Conservation (phyloP, 2,888 invertebrate species). For the Volucella inanis region DNA sequence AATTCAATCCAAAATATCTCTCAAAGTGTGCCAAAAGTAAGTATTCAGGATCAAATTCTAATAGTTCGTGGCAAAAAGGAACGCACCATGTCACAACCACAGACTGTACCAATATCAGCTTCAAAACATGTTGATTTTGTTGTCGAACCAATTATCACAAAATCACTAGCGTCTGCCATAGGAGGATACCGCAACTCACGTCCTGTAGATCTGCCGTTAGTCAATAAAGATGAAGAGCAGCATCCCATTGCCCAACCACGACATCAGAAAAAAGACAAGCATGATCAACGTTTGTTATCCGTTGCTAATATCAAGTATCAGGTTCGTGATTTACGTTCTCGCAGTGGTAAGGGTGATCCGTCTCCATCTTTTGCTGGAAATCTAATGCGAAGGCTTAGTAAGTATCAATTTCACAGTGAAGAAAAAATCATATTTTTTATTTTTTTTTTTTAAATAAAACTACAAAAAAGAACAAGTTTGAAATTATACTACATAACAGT, state of each 20-base stretch:
- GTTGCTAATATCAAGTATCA: slow-evolving; percentile 90
- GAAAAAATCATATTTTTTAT: slow-evolving; percentile 18
- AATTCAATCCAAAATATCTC: slow-evolving; percentile 76
- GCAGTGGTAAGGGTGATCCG: slow-evolving; percentile 80
- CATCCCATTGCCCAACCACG: slow-evolving; percentile 85
- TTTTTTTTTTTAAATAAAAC: background rate
- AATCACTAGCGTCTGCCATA: slow-evolving; percentile 77
- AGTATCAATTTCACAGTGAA: slow-evolving; percentile 85
- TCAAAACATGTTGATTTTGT: slow-evolving; percentile 81
- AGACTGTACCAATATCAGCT: slow-evolving; percentile 74
- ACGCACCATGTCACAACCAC: slow-evolving; percentile 77
- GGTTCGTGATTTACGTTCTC: slow-evolving; percentile 82
- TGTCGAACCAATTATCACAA: slow-evolving; percentile 77
- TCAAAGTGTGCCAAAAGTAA: slow-evolving; percentile 71
- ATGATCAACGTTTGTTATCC: slow-evolving; percentile 89
- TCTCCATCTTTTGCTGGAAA: slow-evolving; percentile 87
- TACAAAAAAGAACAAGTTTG: slow-evolving; percentile 28
- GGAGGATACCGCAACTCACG: slow-evolving; percentile 82
- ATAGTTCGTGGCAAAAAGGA: slow-evolving; percentile 75
- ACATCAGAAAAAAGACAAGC: slow-evolving; percentile 84
- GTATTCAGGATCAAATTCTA: slow-evolving; percentile 63
- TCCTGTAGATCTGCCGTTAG: slow-evolving; percentile 87
- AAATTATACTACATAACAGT: slow-evolving; percentile 18
- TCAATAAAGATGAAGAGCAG: slow-evolving; percentile 80
- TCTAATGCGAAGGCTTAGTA: slow-evolving; percentile 94